Percentiles rank a stretch among this genome's conserved stretches.
Evolutionary conservation across 2,113 vertebrate genomes (phyloP).

Genomic region (Daphoenositta chrysoptera): DNA sequence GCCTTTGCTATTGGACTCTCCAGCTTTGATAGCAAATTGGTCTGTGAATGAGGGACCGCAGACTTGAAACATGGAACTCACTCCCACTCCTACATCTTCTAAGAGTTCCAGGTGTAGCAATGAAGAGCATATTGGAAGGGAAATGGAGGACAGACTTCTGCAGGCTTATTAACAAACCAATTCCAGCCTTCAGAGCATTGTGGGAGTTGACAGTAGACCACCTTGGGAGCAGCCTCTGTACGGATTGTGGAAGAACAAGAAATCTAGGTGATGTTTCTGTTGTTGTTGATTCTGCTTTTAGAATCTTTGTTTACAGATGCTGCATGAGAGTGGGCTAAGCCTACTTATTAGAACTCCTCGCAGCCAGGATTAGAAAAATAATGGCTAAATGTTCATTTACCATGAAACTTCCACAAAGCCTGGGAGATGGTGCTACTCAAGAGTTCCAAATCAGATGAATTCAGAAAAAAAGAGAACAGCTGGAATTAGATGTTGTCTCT

Average conservation of each 20-base stretch:
- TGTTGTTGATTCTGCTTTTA: not conserved
- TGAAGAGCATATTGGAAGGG: not conserved
- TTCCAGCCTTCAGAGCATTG: not conserved
- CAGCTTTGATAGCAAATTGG: slow-evolving; percentile 96
- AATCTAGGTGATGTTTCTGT: not conserved
- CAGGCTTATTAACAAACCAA: not conserved
- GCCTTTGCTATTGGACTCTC: slow-evolving; percentile 96
- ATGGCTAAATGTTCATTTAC: not conserved
- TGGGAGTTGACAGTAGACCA: not conserved
- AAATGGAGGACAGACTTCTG: not conserved
- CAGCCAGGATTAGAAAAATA: not conserved
- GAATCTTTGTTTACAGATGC: not conserved
- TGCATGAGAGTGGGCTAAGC: not conserved
- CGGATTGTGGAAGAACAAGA: not conserved
- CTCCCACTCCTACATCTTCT: not conserved
- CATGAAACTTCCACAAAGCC: not conserved
- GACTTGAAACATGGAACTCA: not conserved
- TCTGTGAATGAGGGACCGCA: slow-evolving; percentile 82
- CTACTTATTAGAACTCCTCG: not conserved
- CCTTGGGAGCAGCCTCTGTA: not conserved
- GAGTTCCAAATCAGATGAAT: not conserved
- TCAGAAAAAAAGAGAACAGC: not conserved
- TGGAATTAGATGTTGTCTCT: not conserved
- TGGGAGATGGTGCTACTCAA: not conserved
- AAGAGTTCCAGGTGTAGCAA: not conserved